Evolutionary conservation across 2,888 invertebrate genomes (phyloP).

Genomic region (Noctua janthe): DNA sequence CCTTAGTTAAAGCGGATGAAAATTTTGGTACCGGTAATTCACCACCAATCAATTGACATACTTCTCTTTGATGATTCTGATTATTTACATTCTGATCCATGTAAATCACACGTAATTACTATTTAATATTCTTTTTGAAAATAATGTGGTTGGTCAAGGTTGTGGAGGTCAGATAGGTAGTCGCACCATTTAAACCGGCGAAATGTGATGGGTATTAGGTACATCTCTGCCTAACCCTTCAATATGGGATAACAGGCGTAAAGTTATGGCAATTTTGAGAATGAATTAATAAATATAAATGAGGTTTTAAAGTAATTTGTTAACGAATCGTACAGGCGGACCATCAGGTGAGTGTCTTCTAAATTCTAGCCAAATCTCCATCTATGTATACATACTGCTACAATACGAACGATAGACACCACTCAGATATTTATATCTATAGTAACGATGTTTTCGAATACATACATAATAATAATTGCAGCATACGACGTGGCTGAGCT

Average conservation of each 20-base stretch:
- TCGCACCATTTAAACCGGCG: no score
- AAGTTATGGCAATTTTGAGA: neutral
- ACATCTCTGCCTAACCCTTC: neutral
- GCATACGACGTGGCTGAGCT: constrained; percentile 6
- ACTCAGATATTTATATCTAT: constrained; percentile 16
- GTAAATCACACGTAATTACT: no score
- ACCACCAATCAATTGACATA: neutral
- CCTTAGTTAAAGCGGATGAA: no score
- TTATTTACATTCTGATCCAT: no score
- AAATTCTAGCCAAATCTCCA: constrained; percentile 7
- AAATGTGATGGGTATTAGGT: neutral
- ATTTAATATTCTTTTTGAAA: no score
- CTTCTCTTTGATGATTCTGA: neutral
- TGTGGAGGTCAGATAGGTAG: no score
- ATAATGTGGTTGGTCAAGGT: no score
- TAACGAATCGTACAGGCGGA: neutral
- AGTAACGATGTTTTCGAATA: constrained; percentile 17
- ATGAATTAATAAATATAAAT: neutral
- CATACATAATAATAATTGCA: constrained; percentile 15
- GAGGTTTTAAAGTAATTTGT: neutral
- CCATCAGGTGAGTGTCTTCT: neutral
- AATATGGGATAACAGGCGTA: neutral
- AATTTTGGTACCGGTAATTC: no score
- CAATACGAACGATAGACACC: constrained; percentile 26
- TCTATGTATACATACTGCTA: constrained; percentile 9